Conservation (phyloP, 2,888 invertebrate species). For the Drosophila robusta region DNA sequence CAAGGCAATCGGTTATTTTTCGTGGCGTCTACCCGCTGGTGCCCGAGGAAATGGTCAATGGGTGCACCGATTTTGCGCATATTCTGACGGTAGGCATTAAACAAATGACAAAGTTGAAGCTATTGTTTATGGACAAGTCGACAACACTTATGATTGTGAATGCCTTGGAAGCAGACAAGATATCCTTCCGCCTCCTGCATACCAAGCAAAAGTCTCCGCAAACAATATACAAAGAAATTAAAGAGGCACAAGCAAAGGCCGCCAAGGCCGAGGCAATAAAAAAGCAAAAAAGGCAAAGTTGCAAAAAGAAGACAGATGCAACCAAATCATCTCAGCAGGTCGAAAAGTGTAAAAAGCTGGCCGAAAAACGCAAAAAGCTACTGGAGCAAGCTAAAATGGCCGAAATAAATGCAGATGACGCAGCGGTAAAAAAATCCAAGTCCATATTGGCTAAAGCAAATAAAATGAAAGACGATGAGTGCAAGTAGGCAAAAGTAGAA, state of each 20-base stretch:
- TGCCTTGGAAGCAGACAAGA: slow-evolving; percentile 48
- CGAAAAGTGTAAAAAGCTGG: slow-evolving; percentile 2
- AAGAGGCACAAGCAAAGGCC: neutral
- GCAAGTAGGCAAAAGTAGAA: neutral
- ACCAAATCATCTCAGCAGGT: slow-evolving; percentile 7
- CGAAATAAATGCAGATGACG: neutral
- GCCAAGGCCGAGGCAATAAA: neutral
- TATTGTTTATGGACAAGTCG: slow-evolving; percentile 30
- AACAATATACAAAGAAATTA: slow-evolving; percentile 12
- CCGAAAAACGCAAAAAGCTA: neutral
- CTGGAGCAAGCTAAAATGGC: neutral
- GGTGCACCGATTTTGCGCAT: slow-evolving; percentile 31
- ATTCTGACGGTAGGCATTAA: slow-evolving; percentile 42
- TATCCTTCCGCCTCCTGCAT: slow-evolving; percentile 48
- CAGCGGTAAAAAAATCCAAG: neutral
- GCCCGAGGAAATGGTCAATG: slow-evolving; percentile 37
- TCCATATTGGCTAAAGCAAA: neutral
- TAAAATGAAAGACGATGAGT: neutral
- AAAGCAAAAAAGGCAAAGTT: neutral
- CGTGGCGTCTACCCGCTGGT: slow-evolving; percentile 60
- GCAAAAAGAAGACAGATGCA: neutral
- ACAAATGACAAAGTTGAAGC: slow-evolving; percentile 40
- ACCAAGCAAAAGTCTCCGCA: slow-evolving; percentile 13
- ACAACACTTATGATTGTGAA: slow-evolving; percentile 52
- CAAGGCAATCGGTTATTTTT: slow-evolving; percentile 88